Evolutionary conservation across 2,113 vertebrate genomes (phyloP), one percentile per base, ranked within the genome.

Genomic region (Melierax canorus): DNA sequence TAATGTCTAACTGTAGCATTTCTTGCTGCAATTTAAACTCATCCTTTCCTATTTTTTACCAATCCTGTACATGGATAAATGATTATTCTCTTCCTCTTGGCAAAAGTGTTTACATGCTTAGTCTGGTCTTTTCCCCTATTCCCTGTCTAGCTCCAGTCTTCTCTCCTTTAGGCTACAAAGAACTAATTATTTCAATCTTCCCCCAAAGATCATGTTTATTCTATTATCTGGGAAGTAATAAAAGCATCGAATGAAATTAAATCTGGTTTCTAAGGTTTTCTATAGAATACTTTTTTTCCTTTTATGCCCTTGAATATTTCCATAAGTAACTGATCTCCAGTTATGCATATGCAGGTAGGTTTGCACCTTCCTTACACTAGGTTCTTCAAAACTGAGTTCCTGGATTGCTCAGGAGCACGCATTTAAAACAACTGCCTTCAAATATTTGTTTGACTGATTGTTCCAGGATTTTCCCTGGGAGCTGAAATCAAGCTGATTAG

Each of bases 101-200:
- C 38, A 86, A 83, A 93, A 90, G 59, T 45, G 11, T 34, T 88
- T 55, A 41, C 38, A 56, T 66, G 14, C 39, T 86, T 59, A 60
- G 17, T 64, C 66, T 82, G 43, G 3, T 71, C 36, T 64, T 89
- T 73, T 50, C 9, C 34, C 19, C 13, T 58, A 4, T 80, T 69
- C 32, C 50, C 59, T 3, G 2, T 18, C 16, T 86, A 73, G 24
- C 30, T 88, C 36, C 34, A 51, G 4, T 41, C 34, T 73, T 86
- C 43, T 60, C 38, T 67, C 15, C 88, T 90, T 81, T 45, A 62
- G 71, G 59, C 41, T 83, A 63, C 34, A 68, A 43, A 32, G 62
- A 86, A 27, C 34, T 17, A 69, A 82, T 90, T 92, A 83, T 78
- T 92, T 90, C 82, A 86, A 73, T 82, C 71, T 67, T 67, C 29